These are phyloP conservation scores for Conchocele bisecta DNA, from an alignment of 2,888 invertebrate genomes.

Conservation along the genomic window DNA sequence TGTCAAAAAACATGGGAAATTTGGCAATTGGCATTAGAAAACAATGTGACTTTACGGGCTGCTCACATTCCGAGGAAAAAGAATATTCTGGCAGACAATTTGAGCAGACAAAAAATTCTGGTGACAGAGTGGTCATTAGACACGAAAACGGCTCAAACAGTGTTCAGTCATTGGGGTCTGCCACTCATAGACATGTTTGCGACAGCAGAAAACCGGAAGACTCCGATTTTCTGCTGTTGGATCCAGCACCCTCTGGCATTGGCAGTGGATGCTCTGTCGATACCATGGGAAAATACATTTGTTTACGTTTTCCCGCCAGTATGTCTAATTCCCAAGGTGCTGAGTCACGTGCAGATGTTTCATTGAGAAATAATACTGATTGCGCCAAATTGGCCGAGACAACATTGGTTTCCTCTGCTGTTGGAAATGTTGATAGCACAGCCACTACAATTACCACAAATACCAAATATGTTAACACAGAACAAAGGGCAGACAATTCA, in stretches of 20 bases:
- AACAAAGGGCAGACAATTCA: constrained; percentile 31
- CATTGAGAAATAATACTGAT: constrained; percentile 49
- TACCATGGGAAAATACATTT: constrained; percentile 40
- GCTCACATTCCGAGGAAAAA: constrained; percentile 20
- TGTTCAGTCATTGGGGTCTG: neutral
- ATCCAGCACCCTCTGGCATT: constrained; percentile 19
- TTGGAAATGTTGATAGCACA: constrained; percentile 12
- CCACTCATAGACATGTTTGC: constrained; percentile 46
- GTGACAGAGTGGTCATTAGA: constrained; percentile 34
- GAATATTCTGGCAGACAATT: constrained; percentile 26
- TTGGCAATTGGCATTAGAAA: constrained; percentile 4
- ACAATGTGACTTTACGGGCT: constrained; percentile 1
- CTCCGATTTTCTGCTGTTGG: constrained; percentile 37
- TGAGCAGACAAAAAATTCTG: constrained; percentile 8
- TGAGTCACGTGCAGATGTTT: constrained; percentile 31
- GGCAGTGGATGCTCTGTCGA: constrained; percentile 47
- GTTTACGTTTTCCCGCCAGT: constrained; percentile 51
- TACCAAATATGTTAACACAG: constrained; percentile 28
- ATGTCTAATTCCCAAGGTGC: constrained; percentile 37
- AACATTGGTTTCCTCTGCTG: constrained; percentile 13
- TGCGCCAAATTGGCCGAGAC: too few relatives aligned
- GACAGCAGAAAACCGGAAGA: constrained; percentile 17
- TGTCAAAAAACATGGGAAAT: constrained; percentile 12
- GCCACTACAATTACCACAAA: constrained; percentile 14
- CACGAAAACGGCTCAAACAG: neutral